Percentiles rank a stretch among this genome's conserved stretches.
Evolutionary conservation across 2,797 vertebrate genomes (phyloP).

Genomic region (Potorous gilbertii): DNA sequence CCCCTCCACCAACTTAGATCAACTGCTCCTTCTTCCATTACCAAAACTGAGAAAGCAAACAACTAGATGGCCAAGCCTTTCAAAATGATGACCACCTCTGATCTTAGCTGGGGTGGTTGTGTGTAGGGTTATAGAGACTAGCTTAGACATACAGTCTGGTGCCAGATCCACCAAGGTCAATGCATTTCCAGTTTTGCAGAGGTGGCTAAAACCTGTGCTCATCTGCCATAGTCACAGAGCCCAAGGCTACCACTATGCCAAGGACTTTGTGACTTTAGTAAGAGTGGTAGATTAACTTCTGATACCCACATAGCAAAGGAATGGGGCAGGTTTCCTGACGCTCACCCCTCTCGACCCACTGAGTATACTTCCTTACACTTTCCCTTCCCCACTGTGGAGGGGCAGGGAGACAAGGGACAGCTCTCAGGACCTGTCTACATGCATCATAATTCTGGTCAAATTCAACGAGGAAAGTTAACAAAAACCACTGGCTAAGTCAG

Average conservation of each 20-base stretch:
- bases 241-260: not conserved
- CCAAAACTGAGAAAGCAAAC: not conserved
- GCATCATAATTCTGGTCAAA: not conserved
- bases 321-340: not conserved
- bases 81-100: not conserved
- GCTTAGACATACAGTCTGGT: not conserved
- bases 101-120: not conserved
- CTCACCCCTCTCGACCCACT: not conserved
- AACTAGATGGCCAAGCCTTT: not conserved
- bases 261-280: not conserved
- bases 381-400: not conserved
- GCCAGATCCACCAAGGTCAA: not conserved
- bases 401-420: not conserved
- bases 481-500: not conserved
- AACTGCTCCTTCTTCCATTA: not conserved
- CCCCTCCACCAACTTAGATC: not conserved
- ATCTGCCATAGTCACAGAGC: not conserved
- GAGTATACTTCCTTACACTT: not conserved
- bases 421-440: not conserved
- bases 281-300: not conserved
- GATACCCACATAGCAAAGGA: not conserved
- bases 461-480: not conserved
- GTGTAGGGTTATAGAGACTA: not conserved
- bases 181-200: not conserved
- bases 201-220: not conserved